These are phyloP conservation scores for Drosophila navojoa DNA, from an alignment of 1,140 invertebrate genomes.

Conservation along the genomic window DNA sequence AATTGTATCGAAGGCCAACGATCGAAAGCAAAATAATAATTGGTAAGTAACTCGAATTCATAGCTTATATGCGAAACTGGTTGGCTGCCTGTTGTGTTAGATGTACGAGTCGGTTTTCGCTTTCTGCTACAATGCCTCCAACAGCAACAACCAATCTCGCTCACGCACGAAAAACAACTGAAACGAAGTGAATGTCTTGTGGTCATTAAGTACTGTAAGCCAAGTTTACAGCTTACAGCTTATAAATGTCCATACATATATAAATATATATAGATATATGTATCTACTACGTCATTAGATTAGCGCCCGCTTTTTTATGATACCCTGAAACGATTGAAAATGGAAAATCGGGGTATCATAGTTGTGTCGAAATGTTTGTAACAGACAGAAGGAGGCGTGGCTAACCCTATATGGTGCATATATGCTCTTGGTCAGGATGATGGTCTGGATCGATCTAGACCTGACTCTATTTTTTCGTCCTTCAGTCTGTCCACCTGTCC, in stretches of 20 bases:
- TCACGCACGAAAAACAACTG: slow-evolving; percentile 46
- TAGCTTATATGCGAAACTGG: slow-evolving; percentile 37
- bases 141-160: slow-evolving; percentile 14
- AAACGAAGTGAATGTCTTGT: slow-evolving; percentile 31
- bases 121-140: slow-evolving; percentile 13
- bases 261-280: no score
- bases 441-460: no score
- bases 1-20: slow-evolving; percentile 38
- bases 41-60: slow-evolving; percentile 21
- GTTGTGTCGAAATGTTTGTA: no score
- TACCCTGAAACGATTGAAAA: no score
- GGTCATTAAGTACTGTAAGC: slow-evolving; percentile 23
- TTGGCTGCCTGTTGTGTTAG: slow-evolving; percentile 6
- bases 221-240: no score
- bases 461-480: no score
- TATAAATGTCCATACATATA: background rate
- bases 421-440: no score
- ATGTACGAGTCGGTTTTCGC: background rate
- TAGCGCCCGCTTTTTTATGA: no score
- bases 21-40: slow-evolving; percentile 27
- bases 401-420: no score
- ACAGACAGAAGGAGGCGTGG: no score
- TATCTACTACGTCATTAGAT: slow-evolving; percentile 22
- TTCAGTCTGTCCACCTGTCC: no score
- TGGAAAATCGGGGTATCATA: no score